Evolutionary conservation across 2,888 invertebrate genomes (phyloP).

Genomic region (Tholera decimalis): DNA sequence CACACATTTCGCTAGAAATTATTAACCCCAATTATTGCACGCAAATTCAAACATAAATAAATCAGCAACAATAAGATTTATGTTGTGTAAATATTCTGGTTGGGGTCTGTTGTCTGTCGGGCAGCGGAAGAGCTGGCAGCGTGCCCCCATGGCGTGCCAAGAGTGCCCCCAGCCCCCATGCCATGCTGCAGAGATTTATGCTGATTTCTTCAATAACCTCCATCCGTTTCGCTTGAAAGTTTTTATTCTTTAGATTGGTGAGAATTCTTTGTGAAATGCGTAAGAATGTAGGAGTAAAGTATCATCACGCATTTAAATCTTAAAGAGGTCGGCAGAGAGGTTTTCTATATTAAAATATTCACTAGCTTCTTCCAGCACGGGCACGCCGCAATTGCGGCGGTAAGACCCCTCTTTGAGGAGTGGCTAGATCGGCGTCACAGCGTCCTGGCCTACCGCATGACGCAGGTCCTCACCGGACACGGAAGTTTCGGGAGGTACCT

Average conservation of each 20-base stretch:
- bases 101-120: slow-evolving; percentile 53
- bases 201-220: slow-evolving; percentile 65
- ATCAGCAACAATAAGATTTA: slow-evolving; percentile 49
- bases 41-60: slow-evolving; percentile 38
- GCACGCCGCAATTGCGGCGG: no score
- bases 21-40: slow-evolving; percentile 6
- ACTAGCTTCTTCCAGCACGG: no score
- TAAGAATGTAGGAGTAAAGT: background rate
- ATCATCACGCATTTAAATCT: background rate
- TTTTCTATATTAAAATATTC: no score
- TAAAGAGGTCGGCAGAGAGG: background rate
- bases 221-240: slow-evolving; percentile 41
- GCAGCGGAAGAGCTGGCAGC: slow-evolving; percentile 63
- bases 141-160: slow-evolving; percentile 61
- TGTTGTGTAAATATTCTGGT: slow-evolving; percentile 48
- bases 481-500: no score
- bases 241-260: slow-evolving; percentile 27
- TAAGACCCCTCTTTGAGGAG: no score
- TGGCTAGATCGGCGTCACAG: no score
- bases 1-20: background rate
- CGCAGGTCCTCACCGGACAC: no score
- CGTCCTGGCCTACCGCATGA: no score
- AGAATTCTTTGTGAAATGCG: background rate
- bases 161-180: slow-evolving; percentile 33
- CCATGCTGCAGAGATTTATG: slow-evolving; percentile 63